Evolutionary conservation across 1,140 invertebrate genomes (phyloP).

Genomic region (Pseudobourletiella spinata): DNA sequence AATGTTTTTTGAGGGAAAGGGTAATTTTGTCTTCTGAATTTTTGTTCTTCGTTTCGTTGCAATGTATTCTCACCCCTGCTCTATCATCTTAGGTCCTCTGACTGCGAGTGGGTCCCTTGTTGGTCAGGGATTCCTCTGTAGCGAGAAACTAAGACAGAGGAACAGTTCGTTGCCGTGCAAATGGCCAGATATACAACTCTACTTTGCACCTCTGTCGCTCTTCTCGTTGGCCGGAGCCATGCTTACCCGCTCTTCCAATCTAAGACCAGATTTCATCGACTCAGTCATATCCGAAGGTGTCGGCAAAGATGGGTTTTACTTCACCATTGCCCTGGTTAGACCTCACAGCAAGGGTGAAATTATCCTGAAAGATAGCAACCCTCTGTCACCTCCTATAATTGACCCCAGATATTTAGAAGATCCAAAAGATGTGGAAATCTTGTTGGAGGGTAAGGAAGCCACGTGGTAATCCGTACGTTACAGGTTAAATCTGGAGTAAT

Average conservation of each 20-base stretch:
- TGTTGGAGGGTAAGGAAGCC: slow-evolving; percentile 22
- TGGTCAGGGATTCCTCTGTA: slow-evolving; percentile 14
- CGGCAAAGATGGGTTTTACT: not conserved
- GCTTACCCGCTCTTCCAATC: not conserved
- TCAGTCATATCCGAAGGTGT: not conserved
- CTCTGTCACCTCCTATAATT: slow-evolving; percentile 29
- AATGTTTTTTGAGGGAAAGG: slow-evolving; percentile 17
- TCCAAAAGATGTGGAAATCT: slow-evolving; percentile 31
- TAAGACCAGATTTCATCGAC: not conserved
- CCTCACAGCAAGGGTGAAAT: slow-evolving; percentile 35
- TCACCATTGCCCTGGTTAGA: slow-evolving; percentile 16
- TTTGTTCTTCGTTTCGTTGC: too few species aligned
- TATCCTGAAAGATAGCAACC: slow-evolving; percentile 27
- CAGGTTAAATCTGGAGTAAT: too few species aligned
- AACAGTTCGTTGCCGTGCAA: too few species aligned
- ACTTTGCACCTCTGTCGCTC: not conserved
- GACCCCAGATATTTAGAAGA: slow-evolving; percentile 36
- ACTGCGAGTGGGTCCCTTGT: not conserved
- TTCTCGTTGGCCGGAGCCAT: not conserved
- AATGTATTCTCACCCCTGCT: too few species aligned
- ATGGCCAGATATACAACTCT: slow-evolving; percentile 31
- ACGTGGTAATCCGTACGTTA: too few species aligned
- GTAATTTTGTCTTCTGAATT: not conserved
- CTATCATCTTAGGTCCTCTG: slow-evolving; percentile 22
- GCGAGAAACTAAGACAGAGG: not conserved